phyloP scores from a whole-genome alignment of 2,888 invertebrate species.

The Harpagoxenus sublaevis region DNA sequence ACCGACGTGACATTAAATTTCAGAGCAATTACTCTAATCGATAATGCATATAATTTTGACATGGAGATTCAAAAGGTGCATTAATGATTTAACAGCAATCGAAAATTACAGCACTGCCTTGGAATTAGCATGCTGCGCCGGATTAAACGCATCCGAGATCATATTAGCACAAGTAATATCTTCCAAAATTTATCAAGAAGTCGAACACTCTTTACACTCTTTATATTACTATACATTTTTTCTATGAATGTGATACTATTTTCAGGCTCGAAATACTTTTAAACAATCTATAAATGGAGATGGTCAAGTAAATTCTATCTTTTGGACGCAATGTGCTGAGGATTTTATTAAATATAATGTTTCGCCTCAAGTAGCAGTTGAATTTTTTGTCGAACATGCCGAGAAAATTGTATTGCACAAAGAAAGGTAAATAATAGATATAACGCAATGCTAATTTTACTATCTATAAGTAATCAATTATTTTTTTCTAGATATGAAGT shows the following conservation, averaged over 20 bases:
- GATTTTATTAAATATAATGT: constrained; percentile 89
- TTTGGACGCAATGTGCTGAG: constrained; percentile 89
- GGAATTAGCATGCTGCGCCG: constrained; percentile 87
- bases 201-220: constrained; percentile 6
- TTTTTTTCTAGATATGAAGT: constrained; percentile 79
- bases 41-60: constrained; percentile 87
- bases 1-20: constrained; percentile 88
- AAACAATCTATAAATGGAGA: constrained; percentile 86
- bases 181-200: neutral
- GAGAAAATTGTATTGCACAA: constrained; percentile 86
- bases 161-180: constrained; percentile 81
- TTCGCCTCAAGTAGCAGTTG: constrained; percentile 88
- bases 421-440: constrained; percentile 76
- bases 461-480: neutral
- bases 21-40: constrained; percentile 86
- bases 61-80: constrained; percentile 87
- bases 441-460: neutral
- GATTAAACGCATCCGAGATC: constrained; percentile 78
- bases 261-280: constrained; percentile 83
- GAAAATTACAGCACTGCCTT: constrained; percentile 88
- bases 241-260: constrained; percentile 40
- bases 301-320: constrained; percentile 78
- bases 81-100: constrained; percentile 87
- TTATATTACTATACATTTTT: constrained; percentile 47
- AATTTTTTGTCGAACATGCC: constrained; percentile 89